These are phyloP conservation scores for Formica exsecta DNA, from an alignment of 1,140 invertebrate genomes.

Conservation along the genomic window DNA sequence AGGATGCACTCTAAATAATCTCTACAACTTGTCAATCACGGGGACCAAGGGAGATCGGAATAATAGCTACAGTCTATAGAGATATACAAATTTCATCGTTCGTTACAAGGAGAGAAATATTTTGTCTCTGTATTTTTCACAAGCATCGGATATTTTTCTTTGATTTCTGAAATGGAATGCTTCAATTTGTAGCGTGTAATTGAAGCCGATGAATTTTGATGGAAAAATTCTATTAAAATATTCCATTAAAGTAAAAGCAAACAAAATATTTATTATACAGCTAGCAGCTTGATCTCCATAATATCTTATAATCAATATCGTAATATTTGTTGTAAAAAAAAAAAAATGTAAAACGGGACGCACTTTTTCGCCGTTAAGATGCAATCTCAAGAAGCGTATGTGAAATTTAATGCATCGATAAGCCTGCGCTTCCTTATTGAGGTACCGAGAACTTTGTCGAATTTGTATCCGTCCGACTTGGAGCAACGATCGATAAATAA, in stretches of 20 bases:
- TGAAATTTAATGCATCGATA: constrained; percentile 40
- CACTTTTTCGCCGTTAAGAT: constrained; percentile 22
- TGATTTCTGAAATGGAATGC: neutral
- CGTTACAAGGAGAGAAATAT: neutral
- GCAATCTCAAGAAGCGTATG: constrained; percentile 16
- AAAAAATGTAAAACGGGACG: constrained; percentile 3
- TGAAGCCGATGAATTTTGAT: constrained; percentile 2
- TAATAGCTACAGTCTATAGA: no score
- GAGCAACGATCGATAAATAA: constrained; percentile 35
- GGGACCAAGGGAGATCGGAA: neutral
- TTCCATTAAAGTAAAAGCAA: constrained; percentile 4
- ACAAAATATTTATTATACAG: constrained; percentile 29
- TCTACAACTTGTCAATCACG: constrained; percentile 4
- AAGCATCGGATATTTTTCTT: neutral
- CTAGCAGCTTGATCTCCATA: constrained; percentile 20
- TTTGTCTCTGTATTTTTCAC: neutral
- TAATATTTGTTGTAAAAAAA: neutral
- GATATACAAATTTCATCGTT: no score
- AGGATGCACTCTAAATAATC: neutral
- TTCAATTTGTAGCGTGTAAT: neutral
- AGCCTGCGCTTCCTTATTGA: constrained; percentile 34
- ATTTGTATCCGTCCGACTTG: constrained; percentile 41
- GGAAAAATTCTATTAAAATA: constrained; percentile 29
- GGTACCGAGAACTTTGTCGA: constrained; percentile 27
- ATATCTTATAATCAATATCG: constrained; percentile 4